Percentiles rank a stretch among this genome's conserved stretches.
Evolutionary conservation across 2,888 invertebrate species (phyloP).

Genomic region (Bembecia ichneumoniformis): DNA sequence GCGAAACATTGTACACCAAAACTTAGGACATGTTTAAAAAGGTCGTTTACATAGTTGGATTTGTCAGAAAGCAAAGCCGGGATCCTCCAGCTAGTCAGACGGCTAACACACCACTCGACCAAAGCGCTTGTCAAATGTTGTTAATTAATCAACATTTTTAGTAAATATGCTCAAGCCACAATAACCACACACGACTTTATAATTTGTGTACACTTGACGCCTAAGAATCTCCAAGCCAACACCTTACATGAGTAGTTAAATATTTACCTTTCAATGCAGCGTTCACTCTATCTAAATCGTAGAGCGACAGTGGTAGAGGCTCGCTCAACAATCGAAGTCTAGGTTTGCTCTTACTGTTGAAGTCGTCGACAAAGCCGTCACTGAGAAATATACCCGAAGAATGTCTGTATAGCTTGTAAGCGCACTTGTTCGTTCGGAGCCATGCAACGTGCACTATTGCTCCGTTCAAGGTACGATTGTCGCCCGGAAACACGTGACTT

Average conservation of each 20-base stretch:
- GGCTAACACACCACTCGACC: too few relatives aligned
- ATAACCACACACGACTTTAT: constrained; percentile 34
- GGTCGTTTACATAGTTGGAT: too few relatives aligned
- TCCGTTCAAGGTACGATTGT: constrained; percentile 54
- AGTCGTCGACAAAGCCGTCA: constrained; percentile 51
- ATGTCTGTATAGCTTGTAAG: constrained; percentile 62
- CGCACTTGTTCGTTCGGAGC: constrained; percentile 61
- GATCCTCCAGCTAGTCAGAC: too few relatives aligned
- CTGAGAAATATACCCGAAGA: constrained; percentile 67
- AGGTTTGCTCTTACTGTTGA: constrained; percentile 37
- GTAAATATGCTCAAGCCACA: background rate
- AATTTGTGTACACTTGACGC: constrained; percentile 25
- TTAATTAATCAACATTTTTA: constrained; percentile 1
- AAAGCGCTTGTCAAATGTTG: background rate
- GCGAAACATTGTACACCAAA: too few relatives aligned
- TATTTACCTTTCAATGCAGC: constrained; percentile 69
- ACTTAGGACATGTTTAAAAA: too few relatives aligned
- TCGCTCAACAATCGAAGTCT: constrained; percentile 61
- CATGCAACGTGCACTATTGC: constrained; percentile 62
- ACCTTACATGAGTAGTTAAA: constrained; percentile 34
- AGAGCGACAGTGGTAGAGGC: constrained; percentile 63
- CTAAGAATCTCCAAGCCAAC: constrained; percentile 29
- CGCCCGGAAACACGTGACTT: constrained; percentile 53
- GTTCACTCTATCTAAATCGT: constrained; percentile 67
- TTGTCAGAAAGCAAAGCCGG: too few relatives aligned